Percentiles rank a stretch among this genome's conserved stretches.
phyloP scores from a whole-genome alignment of 2,113 vertebrate genomes.

The Catharus fuscescens region DNA sequence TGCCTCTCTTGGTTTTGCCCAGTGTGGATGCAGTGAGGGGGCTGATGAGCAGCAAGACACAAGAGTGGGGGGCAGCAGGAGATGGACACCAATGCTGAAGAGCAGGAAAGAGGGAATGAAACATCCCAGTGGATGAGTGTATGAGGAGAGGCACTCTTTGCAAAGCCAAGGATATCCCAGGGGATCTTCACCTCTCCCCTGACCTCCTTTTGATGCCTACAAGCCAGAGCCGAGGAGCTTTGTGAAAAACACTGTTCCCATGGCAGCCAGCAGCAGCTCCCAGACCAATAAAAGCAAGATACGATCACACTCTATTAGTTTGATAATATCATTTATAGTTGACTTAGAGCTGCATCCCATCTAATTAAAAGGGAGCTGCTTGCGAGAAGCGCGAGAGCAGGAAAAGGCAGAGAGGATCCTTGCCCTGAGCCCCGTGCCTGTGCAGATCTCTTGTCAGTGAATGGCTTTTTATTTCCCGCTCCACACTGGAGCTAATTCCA shows the following conservation, averaged over 20 bases:
- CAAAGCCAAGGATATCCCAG: background rate
- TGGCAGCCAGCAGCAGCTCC: slow-evolving; percentile 51
- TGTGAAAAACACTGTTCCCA: slow-evolving; percentile 31
- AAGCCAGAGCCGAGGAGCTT: background rate
- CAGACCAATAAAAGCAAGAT: background rate
- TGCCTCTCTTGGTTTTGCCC: background rate
- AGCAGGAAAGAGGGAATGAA: background rate
- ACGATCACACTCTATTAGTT: slow-evolving; percentile 52
- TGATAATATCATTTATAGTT: slow-evolving; percentile 37
- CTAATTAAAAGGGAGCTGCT: slow-evolving; percentile 54
- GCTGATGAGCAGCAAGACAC: rapidly evolving
- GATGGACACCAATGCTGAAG: background rate
- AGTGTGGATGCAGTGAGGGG: background rate
- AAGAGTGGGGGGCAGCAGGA: background rate
- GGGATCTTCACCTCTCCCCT: background rate
- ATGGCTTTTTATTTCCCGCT: background rate
- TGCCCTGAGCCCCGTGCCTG: background rate
- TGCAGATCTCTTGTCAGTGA: background rate
- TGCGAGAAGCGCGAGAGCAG: background rate
- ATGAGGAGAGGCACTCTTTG: background rate
- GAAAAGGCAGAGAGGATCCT: background rate
- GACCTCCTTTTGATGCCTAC: background rate
- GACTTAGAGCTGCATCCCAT: slow-evolving; percentile 24
- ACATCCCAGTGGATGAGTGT: rapidly evolving
- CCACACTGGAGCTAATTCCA: slow-evolving; percentile 32